These are phyloP conservation scores for Gonatopus flavifemur DNA, from an alignment of 1,140 invertebrate species.

Conservation along the genomic window DNA sequence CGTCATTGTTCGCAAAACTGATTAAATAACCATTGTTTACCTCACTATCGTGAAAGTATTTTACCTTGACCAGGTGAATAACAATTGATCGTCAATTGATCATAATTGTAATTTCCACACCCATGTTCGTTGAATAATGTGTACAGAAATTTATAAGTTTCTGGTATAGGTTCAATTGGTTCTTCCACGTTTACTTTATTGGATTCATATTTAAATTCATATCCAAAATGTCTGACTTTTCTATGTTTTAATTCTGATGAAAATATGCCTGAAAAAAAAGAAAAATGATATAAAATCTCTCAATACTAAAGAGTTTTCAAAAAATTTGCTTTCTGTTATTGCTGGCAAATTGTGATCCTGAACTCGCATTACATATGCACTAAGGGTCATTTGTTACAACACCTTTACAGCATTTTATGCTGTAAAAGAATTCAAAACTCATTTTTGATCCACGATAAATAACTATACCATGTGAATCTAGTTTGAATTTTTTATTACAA, in stretches of 20 bases:
- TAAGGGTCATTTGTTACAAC: no score
- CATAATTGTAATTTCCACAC: slow-evolving; percentile 63
- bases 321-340: no score
- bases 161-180: slow-evolving; percentile 73
- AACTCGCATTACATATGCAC: no score
- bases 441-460: no score
- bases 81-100: slow-evolving; percentile 92
- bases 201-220: slow-evolving; percentile 86
- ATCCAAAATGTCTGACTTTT: slow-evolving; percentile 91
- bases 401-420: no score
- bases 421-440: no score
- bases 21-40: no score
- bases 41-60: no score
- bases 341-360: no score
- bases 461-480: no score
- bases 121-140: slow-evolving; percentile 60
- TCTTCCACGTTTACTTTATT: slow-evolving; percentile 82
- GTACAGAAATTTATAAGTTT: slow-evolving; percentile 69
- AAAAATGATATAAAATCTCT: neutral
- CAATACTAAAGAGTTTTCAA: no score
- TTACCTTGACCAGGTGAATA: slow-evolving; percentile 90
- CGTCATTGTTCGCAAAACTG: no score
- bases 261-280: slow-evolving; percentile 23
- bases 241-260: slow-evolving; percentile 75
- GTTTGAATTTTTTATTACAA: neutral